A percentile compares a stretch with the other conserved stretches of the same genome.
These are phyloP conservation scores for Ruditapes philippinarum DNA, from an alignment of 1,140 invertebrate genomes.

Conservation along the genomic window DNA sequence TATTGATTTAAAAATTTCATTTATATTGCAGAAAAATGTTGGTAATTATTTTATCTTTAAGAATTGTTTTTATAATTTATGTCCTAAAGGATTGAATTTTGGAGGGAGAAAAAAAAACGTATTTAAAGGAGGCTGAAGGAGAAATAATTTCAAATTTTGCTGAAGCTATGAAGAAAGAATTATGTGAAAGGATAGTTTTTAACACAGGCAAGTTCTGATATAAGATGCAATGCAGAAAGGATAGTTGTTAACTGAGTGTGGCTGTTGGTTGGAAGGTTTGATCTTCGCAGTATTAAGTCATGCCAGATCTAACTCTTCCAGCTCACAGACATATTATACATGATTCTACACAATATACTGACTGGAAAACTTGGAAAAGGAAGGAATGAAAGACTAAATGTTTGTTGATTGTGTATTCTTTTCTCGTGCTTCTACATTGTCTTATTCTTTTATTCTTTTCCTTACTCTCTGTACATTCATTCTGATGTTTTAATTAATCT, in stretches of 20 bases:
- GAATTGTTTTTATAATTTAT: too few species aligned
- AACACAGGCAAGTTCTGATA: slow-evolving; percentile 14
- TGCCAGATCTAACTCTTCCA: slow-evolving; percentile 94
- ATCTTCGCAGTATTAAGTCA: slow-evolving; percentile 88
- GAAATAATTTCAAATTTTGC: too few species aligned
- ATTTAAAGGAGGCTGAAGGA: too few species aligned
- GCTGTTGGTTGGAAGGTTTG: slow-evolving; percentile 91
- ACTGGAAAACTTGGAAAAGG: not conserved
- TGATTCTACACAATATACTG: not conserved
- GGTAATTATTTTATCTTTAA: too few species aligned
- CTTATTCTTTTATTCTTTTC: too few species aligned
- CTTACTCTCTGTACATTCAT: too few species aligned
- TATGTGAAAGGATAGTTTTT: slow-evolving; percentile 11
- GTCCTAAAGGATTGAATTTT: not conserved
- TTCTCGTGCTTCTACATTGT: too few species aligned
- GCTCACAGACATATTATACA: slow-evolving; percentile 87
- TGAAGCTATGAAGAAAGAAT: too few species aligned
- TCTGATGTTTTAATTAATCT: too few species aligned
- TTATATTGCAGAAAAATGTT: too few species aligned
- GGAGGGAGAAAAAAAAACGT: not conserved
- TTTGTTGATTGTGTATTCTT: too few species aligned
- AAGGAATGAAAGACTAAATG: not conserved
- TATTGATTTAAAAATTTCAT: too few species aligned
- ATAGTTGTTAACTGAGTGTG: slow-evolving; percentile 53
- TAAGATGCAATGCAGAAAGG: not conserved